Evolutionary conservation across 2,888 invertebrate genomes (phyloP), one percentile per base, ranked within the genome.

Genomic region (Vesta saturnalis): DNA sequence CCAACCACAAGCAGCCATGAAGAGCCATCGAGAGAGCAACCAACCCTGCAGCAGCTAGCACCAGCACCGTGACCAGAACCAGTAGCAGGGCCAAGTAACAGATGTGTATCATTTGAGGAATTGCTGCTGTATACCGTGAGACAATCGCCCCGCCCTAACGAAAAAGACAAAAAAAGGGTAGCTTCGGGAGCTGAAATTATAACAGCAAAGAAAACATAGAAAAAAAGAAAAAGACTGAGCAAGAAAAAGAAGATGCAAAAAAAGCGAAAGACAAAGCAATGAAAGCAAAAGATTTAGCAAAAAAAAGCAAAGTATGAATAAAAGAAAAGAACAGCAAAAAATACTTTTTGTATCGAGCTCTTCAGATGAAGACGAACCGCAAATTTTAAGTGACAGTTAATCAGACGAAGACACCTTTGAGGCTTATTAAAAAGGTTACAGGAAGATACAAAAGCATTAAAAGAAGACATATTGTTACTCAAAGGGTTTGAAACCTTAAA

Each of bases 351-450:
- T n/a, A n/a, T n/a, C n/a, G n/a, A n/a, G n/a, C n/a, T n/a, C n/a
- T n/a, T n/a, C n/a, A n/a, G n/a, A n/a, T n/a, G n/a, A n/a, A n/a
- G n/a, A n/a, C n/a, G n/a, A n/a, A n/a, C 46, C 46, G 15, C 46
- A 46, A 46, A 46, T 46, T 46, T n/a, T 46, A 46, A 46, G 46
- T 46, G 46, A 46, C 46, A 46, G 46, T 46, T 3, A 46, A 46
- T 14, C 46, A 46, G 46, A 46, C 46, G 46, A 46, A 8, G n/a
- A n/a, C n/a, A n/a, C n/a, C n/a, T n/a, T n/a, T n/a, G n/a, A n/a
- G n/a, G n/a, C n/a, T n/a, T n/a, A n/a, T n/a, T n/a, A n/a, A n/a
- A n/a, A n/a, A n/a, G n/a, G n/a, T n/a, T n/a, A n/a, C n/a, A n/a
- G n/a, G n/a, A n/a, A n/a, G n/a, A n/a, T n/a, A n/a, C n/a, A n/a